Conservation (phyloP, 2,797 vertebrate species). For the Clamator glandarius region DNA sequence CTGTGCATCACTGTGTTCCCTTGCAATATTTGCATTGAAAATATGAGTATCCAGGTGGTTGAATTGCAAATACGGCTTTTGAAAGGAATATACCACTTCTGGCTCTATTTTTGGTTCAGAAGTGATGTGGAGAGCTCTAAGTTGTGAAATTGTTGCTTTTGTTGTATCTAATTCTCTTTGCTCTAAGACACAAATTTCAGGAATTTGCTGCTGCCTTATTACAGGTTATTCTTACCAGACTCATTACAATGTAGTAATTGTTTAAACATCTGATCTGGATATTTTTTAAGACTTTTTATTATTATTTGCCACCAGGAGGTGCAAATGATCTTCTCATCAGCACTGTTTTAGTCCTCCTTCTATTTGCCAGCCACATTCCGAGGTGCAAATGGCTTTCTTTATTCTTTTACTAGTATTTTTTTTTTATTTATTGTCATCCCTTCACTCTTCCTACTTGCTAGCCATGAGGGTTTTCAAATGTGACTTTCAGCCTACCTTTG, state of each 20-base stretch:
- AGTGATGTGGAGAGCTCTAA: neutral
- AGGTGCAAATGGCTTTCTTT: neutral
- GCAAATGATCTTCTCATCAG: constrained; percentile 1
- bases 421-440: neutral
- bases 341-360: neutral
- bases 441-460: neutral
- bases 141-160: neutral
- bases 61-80: neutral
- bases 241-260: neutral
- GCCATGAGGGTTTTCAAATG: neutral
- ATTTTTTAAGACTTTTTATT: neutral
- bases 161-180: neutral
- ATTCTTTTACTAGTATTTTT: neutral
- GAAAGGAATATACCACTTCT: neutral
- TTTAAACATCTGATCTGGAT: neutral
- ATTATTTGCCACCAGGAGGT: constrained; percentile 5
- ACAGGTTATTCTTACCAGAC: neutral
- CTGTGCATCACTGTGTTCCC: neutral
- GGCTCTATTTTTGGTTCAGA: neutral
- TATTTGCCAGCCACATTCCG: neutral
- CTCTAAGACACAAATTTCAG: neutral
- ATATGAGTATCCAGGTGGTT: neutral
- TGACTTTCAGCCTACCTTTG: neutral
- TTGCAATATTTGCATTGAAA: neutral
- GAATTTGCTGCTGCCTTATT: neutral